Evolutionary conservation across 2,888 invertebrate genomes (phyloP), one percentile per base, ranked within the genome.

Genomic region (Gryllus longicercus): DNA sequence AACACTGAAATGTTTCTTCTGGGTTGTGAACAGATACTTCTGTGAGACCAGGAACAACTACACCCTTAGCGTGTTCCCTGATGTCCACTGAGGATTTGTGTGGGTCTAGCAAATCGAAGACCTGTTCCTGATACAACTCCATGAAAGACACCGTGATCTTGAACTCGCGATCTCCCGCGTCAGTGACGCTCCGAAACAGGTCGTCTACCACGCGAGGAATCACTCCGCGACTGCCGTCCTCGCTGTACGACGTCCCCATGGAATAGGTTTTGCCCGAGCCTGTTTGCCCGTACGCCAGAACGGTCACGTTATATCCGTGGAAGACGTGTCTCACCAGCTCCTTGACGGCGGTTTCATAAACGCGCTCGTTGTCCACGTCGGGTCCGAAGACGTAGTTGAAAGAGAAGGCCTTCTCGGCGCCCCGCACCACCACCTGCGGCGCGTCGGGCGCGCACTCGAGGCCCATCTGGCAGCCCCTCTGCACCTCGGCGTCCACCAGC

Each of bases 271-370:
- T 98, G 0, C 98, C 97, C 75, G 96, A 96, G 1, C 96, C 97
- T 0, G 98, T 98, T 87, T 98, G 97, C 0, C 98, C 98, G 87
- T 98, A 98, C 0, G 98, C 97, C 79, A 98, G 86, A 80, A 98
- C 95, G 3, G 97, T 98, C 0, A 96, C 94, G 90, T 98, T 98
- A 85, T 95, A 98, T 0, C 96, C 95, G 89, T 93, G 91, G 86
- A 96, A 95, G n/a, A 96, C 88, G 85, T 92, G 93, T 3, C 89
- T 88, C 38, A 97, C 89, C 82, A 96, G 91, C 18, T 90, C 89
- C 83, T 91, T 90, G 0, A 96, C 93, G 14, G 94, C 91, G 25
- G 89, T 90, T 50, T 92, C 89, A 86, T 96, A 97, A 75, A 97
- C 91, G 74, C 91, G 88, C 77, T 91, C 90, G 84, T 97, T 96